Conservation (phyloP, 2,797 vertebrate species). For the Lepilemur septentrionalis region DNA sequence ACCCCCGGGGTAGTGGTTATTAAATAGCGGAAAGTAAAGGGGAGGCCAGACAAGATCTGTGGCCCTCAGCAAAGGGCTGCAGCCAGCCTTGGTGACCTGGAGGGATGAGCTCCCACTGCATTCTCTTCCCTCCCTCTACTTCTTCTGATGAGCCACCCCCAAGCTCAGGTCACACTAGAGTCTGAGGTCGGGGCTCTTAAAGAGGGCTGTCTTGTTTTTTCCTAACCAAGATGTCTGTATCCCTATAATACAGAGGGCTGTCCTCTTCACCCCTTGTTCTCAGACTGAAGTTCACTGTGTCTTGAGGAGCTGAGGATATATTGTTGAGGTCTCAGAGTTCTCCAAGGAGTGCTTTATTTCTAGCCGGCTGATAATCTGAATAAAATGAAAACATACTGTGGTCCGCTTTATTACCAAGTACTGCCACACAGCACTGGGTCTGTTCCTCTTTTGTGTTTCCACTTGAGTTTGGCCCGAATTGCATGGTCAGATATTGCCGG, state of each 20-base stretch:
- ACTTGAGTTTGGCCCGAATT: not conserved
- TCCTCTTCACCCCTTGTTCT: not conserved
- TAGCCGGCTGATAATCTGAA: not conserved
- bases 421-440: not conserved
- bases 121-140: not conserved
- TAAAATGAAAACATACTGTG: not conserved
- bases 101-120: not conserved
- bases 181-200: not conserved
- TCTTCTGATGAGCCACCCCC: not conserved
- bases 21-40: not conserved
- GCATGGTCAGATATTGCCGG: not conserved
- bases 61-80: not conserved
- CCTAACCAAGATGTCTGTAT: too few species aligned
- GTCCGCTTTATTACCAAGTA: not conserved
- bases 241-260: not conserved
- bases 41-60: too few species aligned
- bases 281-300: not conserved
- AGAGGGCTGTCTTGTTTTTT: not conserved
- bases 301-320: not conserved
- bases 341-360: not conserved
- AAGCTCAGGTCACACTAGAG: not conserved
- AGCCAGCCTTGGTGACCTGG: not conserved
- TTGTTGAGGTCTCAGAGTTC: not conserved
- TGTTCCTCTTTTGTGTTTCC: not conserved
- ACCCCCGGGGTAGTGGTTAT: not conserved